Evolutionary conservation across 2,888 invertebrate genomes (phyloP), one percentile per base, ranked within the genome.

Genomic region (Blomia tropicalis): DNA sequence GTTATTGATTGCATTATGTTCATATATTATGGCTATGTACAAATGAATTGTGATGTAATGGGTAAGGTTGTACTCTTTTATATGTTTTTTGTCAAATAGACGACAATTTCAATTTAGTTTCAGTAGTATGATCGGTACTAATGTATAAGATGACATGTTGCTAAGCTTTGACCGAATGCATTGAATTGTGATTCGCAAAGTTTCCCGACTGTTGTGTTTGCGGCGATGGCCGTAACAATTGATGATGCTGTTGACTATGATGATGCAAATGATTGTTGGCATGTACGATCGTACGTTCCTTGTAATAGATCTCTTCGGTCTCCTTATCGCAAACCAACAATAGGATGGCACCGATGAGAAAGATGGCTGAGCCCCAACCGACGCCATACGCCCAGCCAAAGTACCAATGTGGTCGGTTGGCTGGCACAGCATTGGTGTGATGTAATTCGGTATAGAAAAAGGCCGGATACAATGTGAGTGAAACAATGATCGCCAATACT

Each of bases 361-460:
- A 92, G 72, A 93, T 89, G 71, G 90, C 89, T 47, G 92, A 88
- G 67, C 92, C 93, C 93, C 95, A 96, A 19, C 91, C 93, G 29
- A 95, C 87, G 58, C 95, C 93, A 74, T 96, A 96, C 53, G 93
- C 92, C 92, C 93, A 96, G 58, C 93, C 93, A 72, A 96, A 95
- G 75, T 93, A 91, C 92, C 92, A 93, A 23, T 56, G 62, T 17
- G 62, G 62, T 1, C 62, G 62, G 30, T 62, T 62, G 36, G 58
- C 25, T 17, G 62, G 62, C 4, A 62, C 47, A 30, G 31, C 25
- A 31, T 56, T 41, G 1, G 58, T 43, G 43, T 62, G 56, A 54
- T 62, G 62, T 23, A 62, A 47, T 54, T 62, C 62, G n/a, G 56
- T 41, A 22, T 62, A 62, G 56, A 62, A 62, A 47, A 62, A 62